Evolutionary conservation across 2,797 vertebrate genomes (phyloP), one percentile per base, ranked within the genome.

Genomic region (Zalophus californianus): DNA sequence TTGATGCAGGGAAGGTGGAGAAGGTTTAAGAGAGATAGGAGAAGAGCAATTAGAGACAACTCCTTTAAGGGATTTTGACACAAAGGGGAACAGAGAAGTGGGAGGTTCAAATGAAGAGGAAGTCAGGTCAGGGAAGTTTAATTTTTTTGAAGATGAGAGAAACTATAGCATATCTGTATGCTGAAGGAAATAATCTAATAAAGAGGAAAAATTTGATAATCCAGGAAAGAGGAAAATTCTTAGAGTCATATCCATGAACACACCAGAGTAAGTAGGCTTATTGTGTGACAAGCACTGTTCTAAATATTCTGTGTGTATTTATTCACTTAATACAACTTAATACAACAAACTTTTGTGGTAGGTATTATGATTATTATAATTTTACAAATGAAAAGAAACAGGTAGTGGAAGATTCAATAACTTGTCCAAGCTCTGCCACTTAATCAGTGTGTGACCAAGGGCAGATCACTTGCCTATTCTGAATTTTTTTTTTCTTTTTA

Each of bases 401-500:
- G 48, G 50, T 20, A 52, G 20, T 87, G 54, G 78, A 52, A 91
- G 64, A 79, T 77, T 41, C 70, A 72, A 2, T 66, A 88, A 77
- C 58, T 58, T 77, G 44, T 48, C 41, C 7, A 56, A 60, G 13
- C 48, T 86, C 44, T 64, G 20, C 41, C 32, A 41, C n/a, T 80
- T 77, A 82, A 16, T 86, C 35, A 14, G 38, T 83, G 25, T 80
- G 68, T 89, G 72, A 84, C 70, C 58, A 64, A 16, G 50, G 54
- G 13, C 14, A 50, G 18, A 12, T 48, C 23, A 38, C 38, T 78
- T 90, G 16, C n/a, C n/a, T 52, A 48, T 86, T 83, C 90, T 91
- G 58, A 96, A 25, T 75, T 86, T 94, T 56, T 44, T 41, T 94
- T 73, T 56, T 56, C 27, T 75, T 14, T 96, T 88, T 87, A 89